Evolutionary conservation across 1,140 invertebrate species (phyloP).

Genomic region (Eufriesea mexicana): DNA sequence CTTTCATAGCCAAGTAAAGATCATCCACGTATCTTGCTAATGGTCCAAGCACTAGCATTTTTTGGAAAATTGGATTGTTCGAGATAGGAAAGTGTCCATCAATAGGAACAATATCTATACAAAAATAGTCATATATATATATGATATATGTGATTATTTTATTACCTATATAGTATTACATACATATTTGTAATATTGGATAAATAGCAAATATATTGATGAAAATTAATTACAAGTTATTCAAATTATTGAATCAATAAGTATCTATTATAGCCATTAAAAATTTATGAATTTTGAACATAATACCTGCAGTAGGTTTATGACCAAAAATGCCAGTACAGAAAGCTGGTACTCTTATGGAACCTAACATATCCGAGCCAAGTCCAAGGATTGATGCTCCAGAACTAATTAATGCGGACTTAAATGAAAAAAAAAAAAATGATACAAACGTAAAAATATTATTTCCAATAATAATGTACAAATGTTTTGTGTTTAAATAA

Average conservation of each 20-base stretch:
- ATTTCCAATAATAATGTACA: no score
- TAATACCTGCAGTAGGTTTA: slow-evolving; percentile 88
- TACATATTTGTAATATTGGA: no score
- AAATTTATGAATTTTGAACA: neutral
- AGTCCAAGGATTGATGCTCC: slow-evolving; percentile 91
- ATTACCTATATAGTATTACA: no score
- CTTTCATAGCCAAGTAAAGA: slow-evolving; percentile 85
- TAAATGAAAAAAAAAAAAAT: slow-evolving; percentile 42
- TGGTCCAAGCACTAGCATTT: slow-evolving; percentile 87
- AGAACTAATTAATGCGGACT: slow-evolving; percentile 87
- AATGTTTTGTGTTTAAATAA: no score
- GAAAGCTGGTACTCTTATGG: slow-evolving; percentile 91
- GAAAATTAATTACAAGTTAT: neutral
- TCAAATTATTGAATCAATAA: neutral
- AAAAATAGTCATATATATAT: neutral
- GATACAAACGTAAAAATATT: no score
- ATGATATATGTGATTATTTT: no score
- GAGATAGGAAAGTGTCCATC: slow-evolving; percentile 84
- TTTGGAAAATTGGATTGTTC: slow-evolving; percentile 79
- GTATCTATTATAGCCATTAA: no score
- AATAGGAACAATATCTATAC: slow-evolving; percentile 82
- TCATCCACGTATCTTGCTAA: slow-evolving; percentile 91
- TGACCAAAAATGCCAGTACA: slow-evolving; percentile 95
- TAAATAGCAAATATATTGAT: neutral
- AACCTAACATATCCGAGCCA: slow-evolving; percentile 93